phyloP scores from a whole-genome alignment of 2,797 vertebrate genomes.

The Notamacropus eugenii region DNA sequence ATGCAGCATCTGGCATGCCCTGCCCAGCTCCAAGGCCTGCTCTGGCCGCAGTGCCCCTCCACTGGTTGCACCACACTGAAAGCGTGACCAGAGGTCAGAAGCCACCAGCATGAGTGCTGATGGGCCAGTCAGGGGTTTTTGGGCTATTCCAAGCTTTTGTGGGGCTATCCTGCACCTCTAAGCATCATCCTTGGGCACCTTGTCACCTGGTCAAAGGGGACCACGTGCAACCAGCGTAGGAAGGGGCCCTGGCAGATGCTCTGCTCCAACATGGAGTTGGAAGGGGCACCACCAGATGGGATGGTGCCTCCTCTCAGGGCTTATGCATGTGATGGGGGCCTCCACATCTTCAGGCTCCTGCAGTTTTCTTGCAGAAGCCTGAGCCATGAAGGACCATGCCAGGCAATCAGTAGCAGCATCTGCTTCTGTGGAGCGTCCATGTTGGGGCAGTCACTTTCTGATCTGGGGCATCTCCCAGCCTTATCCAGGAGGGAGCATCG shows the following conservation, averaged over 20 bases:
- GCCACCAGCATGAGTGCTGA: too few relatives aligned
- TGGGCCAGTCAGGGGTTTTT: not conserved
- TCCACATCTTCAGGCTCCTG: too few relatives aligned
- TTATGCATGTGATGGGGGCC: not conserved
- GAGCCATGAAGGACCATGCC: too few relatives aligned
- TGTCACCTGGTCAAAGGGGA: not conserved
- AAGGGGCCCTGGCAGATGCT: too few relatives aligned
- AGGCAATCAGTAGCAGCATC: too few relatives aligned
- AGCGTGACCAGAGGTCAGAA: not conserved
- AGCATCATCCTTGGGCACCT: not conserved
- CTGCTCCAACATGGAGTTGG: too few relatives aligned
- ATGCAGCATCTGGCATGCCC: constrained; percentile 94
- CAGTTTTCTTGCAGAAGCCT: too few relatives aligned
- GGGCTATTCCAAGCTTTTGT: not conserved
- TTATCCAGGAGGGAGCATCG: too few relatives aligned
- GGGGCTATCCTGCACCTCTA: not conserved
- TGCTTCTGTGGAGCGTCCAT: too few relatives aligned
- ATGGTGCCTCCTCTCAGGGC: fast-evolving
- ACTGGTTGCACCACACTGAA: too few relatives aligned
- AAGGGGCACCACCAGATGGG: not conserved
- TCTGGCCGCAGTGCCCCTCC: not conserved
- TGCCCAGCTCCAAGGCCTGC: constrained; percentile 86
- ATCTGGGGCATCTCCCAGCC: too few relatives aligned
- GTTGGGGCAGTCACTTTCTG: too few relatives aligned
- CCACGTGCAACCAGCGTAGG: fast-evolving